Percentiles rank a stretch among this genome's conserved stretches.
Evolutionary conservation across 2,888 invertebrate species (phyloP).

Genomic region (Terebella lapidaria): DNA sequence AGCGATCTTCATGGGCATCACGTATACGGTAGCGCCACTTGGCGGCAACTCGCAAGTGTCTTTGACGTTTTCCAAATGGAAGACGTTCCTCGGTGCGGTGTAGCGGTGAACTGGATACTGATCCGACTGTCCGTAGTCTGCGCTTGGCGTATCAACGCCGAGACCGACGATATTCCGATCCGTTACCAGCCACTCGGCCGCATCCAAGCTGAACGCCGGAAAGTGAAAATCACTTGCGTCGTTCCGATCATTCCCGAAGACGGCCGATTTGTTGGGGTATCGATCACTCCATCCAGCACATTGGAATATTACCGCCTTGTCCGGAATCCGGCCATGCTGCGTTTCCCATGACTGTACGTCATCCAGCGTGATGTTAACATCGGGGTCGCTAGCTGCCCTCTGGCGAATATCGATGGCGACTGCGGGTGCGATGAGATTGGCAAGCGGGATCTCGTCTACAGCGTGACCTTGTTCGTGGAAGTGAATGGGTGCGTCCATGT

Average conservation of each 20-base stretch:
- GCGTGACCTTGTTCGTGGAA: neutral
- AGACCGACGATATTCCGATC: conserved; percentile 2
- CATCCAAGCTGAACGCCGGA: conserved; percentile 6
- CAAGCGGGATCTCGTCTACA: conserved; percentile 5
- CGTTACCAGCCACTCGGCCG: neutral
- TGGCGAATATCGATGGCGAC: conserved; percentile 1
- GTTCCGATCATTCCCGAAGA: neutral
- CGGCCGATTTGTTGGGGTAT: neutral
- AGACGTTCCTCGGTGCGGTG: neutral
- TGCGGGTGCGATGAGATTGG: neutral
- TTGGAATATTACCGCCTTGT: neutral
- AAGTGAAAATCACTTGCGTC: conserved; percentile 4
- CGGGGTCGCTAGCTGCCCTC: neutral
- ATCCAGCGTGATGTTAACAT: neutral
- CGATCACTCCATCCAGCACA: neutral
- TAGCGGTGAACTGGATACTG: neutral
- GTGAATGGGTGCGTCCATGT: conserved; percentile 9
- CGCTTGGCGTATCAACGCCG: neutral
- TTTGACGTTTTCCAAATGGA: neutral
- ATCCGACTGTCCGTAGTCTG: neutral
- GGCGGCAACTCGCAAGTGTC: neutral
- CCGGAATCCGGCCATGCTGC: conserved; percentile 5
- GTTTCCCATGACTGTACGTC: conserved; percentile 5
- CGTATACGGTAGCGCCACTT: neutral
- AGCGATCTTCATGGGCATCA: neutral